These are phyloP conservation scores for Bergia sp. DNA, from an alignment of 92 coral and sea anemone genomes.

Conservation along the genomic window DNA sequence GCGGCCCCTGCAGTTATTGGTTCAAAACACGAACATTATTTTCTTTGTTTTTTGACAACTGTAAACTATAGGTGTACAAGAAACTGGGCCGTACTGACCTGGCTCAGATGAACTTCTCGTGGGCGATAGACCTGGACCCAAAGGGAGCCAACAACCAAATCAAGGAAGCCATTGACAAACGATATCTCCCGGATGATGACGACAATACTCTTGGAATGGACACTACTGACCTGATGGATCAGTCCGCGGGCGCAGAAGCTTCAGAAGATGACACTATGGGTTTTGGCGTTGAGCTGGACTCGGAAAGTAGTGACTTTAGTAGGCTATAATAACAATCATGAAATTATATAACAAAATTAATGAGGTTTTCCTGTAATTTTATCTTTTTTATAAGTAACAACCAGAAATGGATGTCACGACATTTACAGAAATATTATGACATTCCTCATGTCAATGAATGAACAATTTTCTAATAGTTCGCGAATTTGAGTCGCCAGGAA, in stretches of 20 bases:
- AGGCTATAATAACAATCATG: neutral
- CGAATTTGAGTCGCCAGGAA: neutral
- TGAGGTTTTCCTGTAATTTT: neutral
- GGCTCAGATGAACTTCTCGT: slow-evolving; percentile 98
- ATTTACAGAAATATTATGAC: neutral
- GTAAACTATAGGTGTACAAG: slow-evolving; percentile 77
- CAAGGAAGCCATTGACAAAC: slow-evolving; percentile 97
- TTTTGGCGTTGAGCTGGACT: slow-evolving; percentile 25
- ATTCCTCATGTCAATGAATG: neutral
- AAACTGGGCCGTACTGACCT: slow-evolving; percentile 87
- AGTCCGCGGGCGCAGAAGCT: slow-evolving; percentile 57
- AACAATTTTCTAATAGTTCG: neutral
- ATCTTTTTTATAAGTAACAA: neutral
- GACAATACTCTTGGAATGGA: slow-evolving; percentile 78
- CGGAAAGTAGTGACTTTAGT: neutral
- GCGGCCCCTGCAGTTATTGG: too few relatives aligned
- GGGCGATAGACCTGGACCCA: slow-evolving; percentile 98
- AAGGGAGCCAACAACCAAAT: slow-evolving; percentile 99
- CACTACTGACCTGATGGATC: slow-evolving; percentile 71
- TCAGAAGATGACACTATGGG: slow-evolving; percentile 74
- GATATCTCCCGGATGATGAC: slow-evolving; percentile 98
- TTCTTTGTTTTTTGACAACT: neutral
- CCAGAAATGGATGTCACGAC: neutral
- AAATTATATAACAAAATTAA: neutral
- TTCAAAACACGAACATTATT: too few relatives aligned